Percentiles rank a stretch among this genome's conserved stretches.
Evolutionary conservation across 1,140 invertebrate species (phyloP).

Genomic region (Adelges cooleyi): DNA sequence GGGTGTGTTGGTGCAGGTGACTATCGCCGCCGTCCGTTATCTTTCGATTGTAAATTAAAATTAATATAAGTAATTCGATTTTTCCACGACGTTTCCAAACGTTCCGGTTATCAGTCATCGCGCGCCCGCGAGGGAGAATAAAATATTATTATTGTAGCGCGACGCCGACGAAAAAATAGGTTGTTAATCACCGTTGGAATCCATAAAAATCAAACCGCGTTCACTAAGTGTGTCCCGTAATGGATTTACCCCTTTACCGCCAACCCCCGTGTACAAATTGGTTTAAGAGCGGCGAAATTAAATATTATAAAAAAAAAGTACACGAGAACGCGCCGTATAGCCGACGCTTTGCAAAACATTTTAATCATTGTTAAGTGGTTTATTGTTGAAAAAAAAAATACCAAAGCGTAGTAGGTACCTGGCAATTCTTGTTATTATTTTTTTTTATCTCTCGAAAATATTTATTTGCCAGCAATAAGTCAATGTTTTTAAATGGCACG

Average conservation of each 20-base stretch:
- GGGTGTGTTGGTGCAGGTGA: background rate
- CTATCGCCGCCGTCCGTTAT: background rate
- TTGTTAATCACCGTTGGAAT: constrained; percentile 22
- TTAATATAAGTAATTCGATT: background rate
- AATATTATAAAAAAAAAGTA: background rate
- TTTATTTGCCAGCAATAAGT: background rate
- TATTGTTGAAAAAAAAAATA: background rate
- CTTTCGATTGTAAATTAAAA: constrained; percentile 9
- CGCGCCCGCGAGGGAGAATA: background rate
- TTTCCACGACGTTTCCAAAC: background rate
- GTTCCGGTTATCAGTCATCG: background rate
- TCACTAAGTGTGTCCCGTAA: constrained; percentile 8
- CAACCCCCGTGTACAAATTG: background rate
- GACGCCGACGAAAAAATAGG: background rate
- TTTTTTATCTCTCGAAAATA: too few relatives aligned
- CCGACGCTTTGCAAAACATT: background rate
- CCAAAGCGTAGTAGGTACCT: background rate
- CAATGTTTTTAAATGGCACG: background rate
- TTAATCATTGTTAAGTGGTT: constrained; percentile 22
- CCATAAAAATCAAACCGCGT: constrained; percentile 15
- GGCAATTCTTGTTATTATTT: background rate
- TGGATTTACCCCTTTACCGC: constrained; percentile 17
- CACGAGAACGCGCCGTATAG: too few relatives aligned
- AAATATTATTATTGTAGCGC: background rate
- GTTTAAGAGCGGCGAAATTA: background rate